Evolutionary conservation across 2,797 vertebrate genomes (phyloP), one percentile per base, ranked within the genome.

Genomic region (Brachymystax lenok): DNA sequence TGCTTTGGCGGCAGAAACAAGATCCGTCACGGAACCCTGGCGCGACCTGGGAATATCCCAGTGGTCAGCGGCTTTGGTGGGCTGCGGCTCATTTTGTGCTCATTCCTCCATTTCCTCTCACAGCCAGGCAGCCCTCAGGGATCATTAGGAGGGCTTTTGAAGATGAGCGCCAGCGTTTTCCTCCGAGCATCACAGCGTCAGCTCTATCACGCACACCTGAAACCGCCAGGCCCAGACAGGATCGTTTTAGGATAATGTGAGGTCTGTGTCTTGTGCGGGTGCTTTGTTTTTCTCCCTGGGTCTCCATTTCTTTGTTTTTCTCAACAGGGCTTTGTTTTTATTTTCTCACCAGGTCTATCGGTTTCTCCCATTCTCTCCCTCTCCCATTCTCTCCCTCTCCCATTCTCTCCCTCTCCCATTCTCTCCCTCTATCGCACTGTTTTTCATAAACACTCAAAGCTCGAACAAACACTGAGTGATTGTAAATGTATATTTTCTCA

Each of bases 281-380:
- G 27, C 17, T 59, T 63, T 50, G 4, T n/a, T 30, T 51, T 52
- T 71, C 40, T 80, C 27, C 51, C 7, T 66, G 35, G 69, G 16
- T 46, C 40, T 52, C 24, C 50, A 63, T 63, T 8, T 61, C 63
- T 61, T 8, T 74, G 19, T 74, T 4, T 64, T 50, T 69, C 73
- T 68, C 73, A 40, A 40, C 7, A 40, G 35, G 35, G 35, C 17
- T 19, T 19, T 4, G 52, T 54, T 54, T 19, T 59, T 59, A 59
- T n/a, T 6, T 59, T 59, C 71, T 7, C 30, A 19, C 68, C 67
- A 27, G 6, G 16, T 12, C 24, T 27, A 12, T 52, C 46, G 2
- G 3, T 28, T 50, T 56, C 21, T 72, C 24, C 27, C 61, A 69
- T 51, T 76, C 46, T 72, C 74, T 13, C 24, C n/a, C 54, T 33